Evolutionary conservation across 1,140 invertebrate genomes (phyloP), one percentile per base, ranked within the genome.

Genomic region (Tetragnatha versicolor): DNA sequence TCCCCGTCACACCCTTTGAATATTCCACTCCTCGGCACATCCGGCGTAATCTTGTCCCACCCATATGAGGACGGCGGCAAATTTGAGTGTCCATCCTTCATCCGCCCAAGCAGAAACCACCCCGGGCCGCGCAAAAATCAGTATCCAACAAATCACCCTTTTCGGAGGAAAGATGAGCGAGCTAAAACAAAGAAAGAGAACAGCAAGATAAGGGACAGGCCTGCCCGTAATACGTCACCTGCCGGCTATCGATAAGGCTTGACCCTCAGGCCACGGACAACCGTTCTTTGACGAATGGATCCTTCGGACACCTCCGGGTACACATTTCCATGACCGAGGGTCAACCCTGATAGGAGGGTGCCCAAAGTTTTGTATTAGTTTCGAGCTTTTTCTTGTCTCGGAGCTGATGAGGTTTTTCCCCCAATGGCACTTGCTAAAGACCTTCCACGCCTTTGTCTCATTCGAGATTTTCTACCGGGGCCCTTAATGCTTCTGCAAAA

Each of bases 151-250:
- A 69, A 69, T 69, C 66, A 69, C 66, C 33, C 31, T 69, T 66
- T 47, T 33, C 31, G 37, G 66, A 58, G 55, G 35, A 58, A 58
- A 58, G 55, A 53, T 35, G 47, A 53, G 47, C 7, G 10, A 20
- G 33, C 27, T 53, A 69, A 69, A 69, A 69, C 66, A 69, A 69
- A 69, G 66, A 58, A 69, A 51, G 29, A n/a, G 66, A 25, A 10
- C 25, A 53, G 66, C 66, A 69, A 51, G 66, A 69, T 69, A 69
- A 69, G 66, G 66, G 66, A 69, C 45, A 39, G 47, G 45, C 60
- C 66, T 53, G 47, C 45, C 47, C 49, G 66, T 69, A 69, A 69
- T 69, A 69, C 66, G 66, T 69, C 66, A 69, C 66, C 66, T 69
- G 66, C 22, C 31, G 27, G 33, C 66, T 69, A 69, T 69, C 66